Percentiles rank a stretch among this genome's conserved stretches.
These are phyloP conservation scores for Sclerurus mexicanus DNA, from an alignment of 2,113 vertebrate species.

Conservation along the genomic window DNA sequence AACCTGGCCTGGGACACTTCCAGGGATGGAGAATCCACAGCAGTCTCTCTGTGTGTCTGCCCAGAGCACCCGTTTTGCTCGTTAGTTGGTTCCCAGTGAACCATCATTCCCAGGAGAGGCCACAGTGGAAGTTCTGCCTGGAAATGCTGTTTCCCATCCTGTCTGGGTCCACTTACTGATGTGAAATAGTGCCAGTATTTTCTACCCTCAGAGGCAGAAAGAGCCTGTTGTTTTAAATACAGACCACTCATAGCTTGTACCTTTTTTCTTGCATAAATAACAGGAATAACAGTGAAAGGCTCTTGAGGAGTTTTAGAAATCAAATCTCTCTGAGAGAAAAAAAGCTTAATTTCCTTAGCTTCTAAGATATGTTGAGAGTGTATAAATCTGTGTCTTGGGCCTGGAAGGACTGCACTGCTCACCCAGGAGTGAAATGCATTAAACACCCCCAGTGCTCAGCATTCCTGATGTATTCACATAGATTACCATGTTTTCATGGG, in stretches of 20 bases:
- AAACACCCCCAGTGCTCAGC: background rate
- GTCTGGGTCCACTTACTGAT: background rate
- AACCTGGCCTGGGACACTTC: background rate
- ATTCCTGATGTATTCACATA: background rate
- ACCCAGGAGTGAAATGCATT: background rate
- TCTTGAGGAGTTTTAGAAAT: background rate
- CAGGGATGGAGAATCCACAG: background rate
- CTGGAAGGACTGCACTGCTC: background rate
- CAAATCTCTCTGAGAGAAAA: background rate
- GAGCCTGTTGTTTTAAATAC: background rate
- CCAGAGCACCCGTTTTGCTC: background rate
- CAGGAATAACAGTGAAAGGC: background rate
- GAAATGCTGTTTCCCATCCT: background rate
- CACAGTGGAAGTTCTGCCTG: background rate
- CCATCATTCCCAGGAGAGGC: background rate
- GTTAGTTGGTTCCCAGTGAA: background rate
- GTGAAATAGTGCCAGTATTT: background rate
- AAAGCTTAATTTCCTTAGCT: background rate
- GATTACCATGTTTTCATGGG: background rate
- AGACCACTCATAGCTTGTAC: background rate
- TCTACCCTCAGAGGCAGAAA: background rate
- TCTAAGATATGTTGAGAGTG: slow-evolving; percentile 14
- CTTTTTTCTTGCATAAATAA: background rate
- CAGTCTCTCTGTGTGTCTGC: background rate
- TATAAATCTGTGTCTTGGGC: slow-evolving; percentile 16